A percentile compares a stretch with the other conserved stretches of the same genome.
These are phyloP conservation scores for Halyomorpha halys DNA, from an alignment of 1,140 invertebrate genomes.

Conservation along the genomic window DNA sequence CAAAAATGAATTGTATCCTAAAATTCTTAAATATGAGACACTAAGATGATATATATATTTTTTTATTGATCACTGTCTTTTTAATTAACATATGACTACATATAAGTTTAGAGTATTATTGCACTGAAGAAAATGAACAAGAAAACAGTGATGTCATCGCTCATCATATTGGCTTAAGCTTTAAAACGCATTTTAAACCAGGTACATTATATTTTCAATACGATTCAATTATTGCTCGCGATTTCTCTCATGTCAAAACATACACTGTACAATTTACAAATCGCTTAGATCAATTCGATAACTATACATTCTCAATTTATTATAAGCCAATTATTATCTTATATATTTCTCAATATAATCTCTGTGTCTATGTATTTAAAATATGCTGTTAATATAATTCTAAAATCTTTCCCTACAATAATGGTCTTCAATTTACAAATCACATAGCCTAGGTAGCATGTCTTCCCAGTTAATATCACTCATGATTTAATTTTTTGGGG, in stretches of 20 bases:
- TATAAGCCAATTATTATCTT: slow-evolving; percentile 4
- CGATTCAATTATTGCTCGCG: slow-evolving; percentile 14
- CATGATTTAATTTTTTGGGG: no score
- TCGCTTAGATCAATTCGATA: background rate
- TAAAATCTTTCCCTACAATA: slow-evolving; percentile 8
- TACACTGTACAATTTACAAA: slow-evolving; percentile 18
- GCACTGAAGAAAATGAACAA: slow-evolving; percentile 12
- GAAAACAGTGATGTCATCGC: slow-evolving; percentile 15
- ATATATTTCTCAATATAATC: slow-evolving; percentile 9
- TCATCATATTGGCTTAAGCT: slow-evolving; percentile 6
- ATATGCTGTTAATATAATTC: slow-evolving; percentile 14
- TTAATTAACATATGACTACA: no score
- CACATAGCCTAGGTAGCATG: slow-evolving; percentile 13
- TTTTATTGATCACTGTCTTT: no score
- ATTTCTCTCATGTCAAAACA: slow-evolving; percentile 4
- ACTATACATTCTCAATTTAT: slow-evolving; percentile 10
- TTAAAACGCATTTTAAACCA: slow-evolving; percentile 10
- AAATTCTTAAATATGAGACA: no score
- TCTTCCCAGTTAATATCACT: background rate
- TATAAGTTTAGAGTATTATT: slow-evolving; percentile 3
- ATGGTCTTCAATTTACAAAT: slow-evolving; percentile 17
- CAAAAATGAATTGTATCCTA: no score
- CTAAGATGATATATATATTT: no score
- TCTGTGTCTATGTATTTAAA: slow-evolving; percentile 15
- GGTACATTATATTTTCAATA: slow-evolving; percentile 18